phyloP scores from a whole-genome alignment of 2,888 invertebrate species.

The Nomada flava region DNA sequence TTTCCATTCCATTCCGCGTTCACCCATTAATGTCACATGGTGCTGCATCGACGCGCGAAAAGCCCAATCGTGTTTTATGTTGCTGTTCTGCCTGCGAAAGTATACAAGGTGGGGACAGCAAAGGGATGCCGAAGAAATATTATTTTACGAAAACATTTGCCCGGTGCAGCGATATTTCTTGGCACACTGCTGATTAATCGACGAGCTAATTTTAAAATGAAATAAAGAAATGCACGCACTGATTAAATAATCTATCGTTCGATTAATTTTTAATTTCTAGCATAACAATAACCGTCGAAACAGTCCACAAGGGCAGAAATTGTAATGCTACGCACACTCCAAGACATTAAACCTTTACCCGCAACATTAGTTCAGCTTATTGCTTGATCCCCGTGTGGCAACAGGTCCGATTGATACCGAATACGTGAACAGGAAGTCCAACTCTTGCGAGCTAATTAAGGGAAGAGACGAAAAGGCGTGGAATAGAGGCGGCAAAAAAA shows the following conservation, averaged over 20 bases:
- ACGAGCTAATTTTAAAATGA: too few relatives aligned
- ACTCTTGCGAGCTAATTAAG: slow-evolving; percentile 26
- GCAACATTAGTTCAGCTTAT: slow-evolving; percentile 14
- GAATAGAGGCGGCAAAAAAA: not conserved
- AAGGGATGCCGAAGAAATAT: not conserved
- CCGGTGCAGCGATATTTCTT: too few relatives aligned
- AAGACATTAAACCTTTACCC: not conserved
- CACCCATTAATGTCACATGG: slow-evolving; percentile 68
- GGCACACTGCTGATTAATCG: too few relatives aligned
- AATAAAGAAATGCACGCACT: too few relatives aligned
- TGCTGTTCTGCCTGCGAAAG: slow-evolving; percentile 34
- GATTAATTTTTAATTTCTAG: too few relatives aligned
- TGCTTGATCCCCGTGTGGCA: slow-evolving; percentile 10
- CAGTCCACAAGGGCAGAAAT: too few relatives aligned
- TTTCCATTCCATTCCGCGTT: slow-evolving; percentile 48
- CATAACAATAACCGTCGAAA: too few relatives aligned
- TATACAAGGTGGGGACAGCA: not conserved
- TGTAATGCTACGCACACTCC: too few relatives aligned
- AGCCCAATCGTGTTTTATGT: slow-evolving; percentile 73
- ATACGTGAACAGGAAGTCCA: slow-evolving; percentile 5
- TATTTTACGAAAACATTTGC: too few relatives aligned
- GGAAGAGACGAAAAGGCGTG: not conserved
- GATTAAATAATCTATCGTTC: too few relatives aligned
- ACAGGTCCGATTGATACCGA: slow-evolving; percentile 38
- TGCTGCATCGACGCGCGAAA: slow-evolving; percentile 52